Evolutionary conservation across 2,797 vertebrate genomes (phyloP), one percentile per base, ranked within the genome.

Genomic region (Galaxias olidus): DNA sequence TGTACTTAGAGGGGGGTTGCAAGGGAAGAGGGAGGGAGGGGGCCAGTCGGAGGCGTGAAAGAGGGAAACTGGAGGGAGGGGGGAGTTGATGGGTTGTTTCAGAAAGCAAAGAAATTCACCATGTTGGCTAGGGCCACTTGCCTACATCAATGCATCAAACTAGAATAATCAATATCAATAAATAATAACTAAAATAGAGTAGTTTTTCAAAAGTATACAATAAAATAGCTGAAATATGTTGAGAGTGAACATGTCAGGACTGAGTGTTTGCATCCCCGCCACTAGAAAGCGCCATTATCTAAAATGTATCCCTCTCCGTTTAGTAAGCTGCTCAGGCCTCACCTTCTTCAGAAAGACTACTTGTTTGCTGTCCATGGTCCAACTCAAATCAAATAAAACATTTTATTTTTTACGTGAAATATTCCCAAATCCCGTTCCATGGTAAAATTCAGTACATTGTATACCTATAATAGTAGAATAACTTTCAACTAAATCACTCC

Each of bases 271-370:
- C 58, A 0, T 10, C 65, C 13, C 10, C 51, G 20, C 78, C 88
- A 69, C 78, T 78, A 83, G 85, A 74, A 73, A n/a, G 68, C 60
- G 76, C 72, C 73, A 82, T 18, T 57, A 0, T 76, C 67, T 64
- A 75, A 52, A 30, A 12, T 11, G 46, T 52, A 0, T 41, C 20
- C 19, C 7, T 18, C 19, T 51, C 18, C 4, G 30, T 12, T 30
- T 30, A n/a, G n/a, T n/a, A 30, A 30, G 30, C 30, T 30, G 30
- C 30, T 40, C 48, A 43, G 10, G 19, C 9, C 14, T 4, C 18
- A 4, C 59, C n/a, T 20, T 20, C 30, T 30, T 30, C 3, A 30
- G 30, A 2, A 30, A 3, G 14, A 14, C 14, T 50, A 15, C 9
- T 14, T 15, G 15, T 49, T 15, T 49, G 14, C 48, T 50, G 17